Conservation (phyloP, 1,140 invertebrate species). For the Lepidurus arcticus region DNA sequence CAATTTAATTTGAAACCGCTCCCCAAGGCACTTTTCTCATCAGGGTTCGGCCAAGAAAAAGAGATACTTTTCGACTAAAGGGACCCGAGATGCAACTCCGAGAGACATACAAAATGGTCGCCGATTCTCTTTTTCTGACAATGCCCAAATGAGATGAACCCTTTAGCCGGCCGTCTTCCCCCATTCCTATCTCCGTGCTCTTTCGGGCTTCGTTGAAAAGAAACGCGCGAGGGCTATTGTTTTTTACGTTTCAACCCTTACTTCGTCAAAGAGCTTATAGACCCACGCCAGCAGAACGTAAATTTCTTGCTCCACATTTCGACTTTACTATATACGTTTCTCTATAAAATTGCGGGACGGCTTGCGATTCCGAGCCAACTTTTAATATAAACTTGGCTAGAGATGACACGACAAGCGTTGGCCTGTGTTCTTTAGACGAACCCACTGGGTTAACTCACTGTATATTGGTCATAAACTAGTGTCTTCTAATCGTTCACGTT, state of each 20-base stretch:
- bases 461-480: neutral
- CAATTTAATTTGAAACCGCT: slow-evolving; percentile 19
- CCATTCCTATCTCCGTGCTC: neutral
- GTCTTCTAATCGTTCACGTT: neutral
- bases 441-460: neutral
- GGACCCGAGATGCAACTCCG: neutral
- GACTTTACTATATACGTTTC: too few relatives aligned
- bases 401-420: neutral
- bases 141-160: slow-evolving; percentile 8
- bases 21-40: slow-evolving; percentile 17
- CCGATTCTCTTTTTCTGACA: slow-evolving; percentile 4
- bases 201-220: neutral
- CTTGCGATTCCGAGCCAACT: too few relatives aligned
- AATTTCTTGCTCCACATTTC: too few relatives aligned
- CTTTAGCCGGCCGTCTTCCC: neutral
- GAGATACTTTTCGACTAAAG: slow-evolving; percentile 9
- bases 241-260: neutral
- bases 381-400: neutral
- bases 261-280: neutral
- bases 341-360: too few relatives aligned
- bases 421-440: neutral
- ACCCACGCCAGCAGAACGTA: too few relatives aligned
- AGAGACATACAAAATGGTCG: neutral
- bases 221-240: neutral
- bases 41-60: slow-evolving; percentile 1